A percentile compares a stretch with the other conserved stretches of the same genome.
Conservation (phyloP, 2,888 invertebrate species). For the Brenthis ino region DNA sequence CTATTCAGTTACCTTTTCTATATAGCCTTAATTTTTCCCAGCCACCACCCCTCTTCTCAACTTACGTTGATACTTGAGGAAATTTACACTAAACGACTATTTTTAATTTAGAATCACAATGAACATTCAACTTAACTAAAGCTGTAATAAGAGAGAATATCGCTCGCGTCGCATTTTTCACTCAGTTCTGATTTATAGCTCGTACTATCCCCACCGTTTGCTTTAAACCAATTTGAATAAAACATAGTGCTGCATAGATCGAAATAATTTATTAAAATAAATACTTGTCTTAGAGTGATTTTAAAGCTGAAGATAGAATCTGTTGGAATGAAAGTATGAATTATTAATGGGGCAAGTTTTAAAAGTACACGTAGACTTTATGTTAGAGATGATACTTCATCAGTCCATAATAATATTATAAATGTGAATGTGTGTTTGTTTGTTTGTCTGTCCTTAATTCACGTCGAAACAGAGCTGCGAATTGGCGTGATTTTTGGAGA, state of each 20-base stretch:
- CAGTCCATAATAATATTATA: neutral
- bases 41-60: neutral
- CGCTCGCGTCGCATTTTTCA: conserved; percentile 21
- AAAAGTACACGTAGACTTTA: conserved; percentile 4
- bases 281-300: conserved; percentile 10
- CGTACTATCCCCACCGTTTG: conserved; percentile 59
- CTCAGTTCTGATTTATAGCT: conserved; percentile 57
- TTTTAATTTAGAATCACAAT: conserved; percentile 29
- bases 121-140: conserved; percentile 33
- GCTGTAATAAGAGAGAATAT: conserved; percentile 28
- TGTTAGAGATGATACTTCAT: conserved; percentile 7
- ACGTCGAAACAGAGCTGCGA: no score
- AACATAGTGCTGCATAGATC: conserved; percentile 39
- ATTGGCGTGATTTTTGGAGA: no score
- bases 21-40: no score
- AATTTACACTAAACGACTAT: conserved; percentile 31
- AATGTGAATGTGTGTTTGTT: no score
- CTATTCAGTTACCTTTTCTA: no score
- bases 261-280: conserved; percentile 26
- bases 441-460: no score
- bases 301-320: conserved; percentile 7
- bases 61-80: conserved; percentile 12
- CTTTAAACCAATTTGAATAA: conserved; percentile 62
- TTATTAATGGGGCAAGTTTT: conserved; percentile 11
- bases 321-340: conserved; percentile 13